Conservation (phyloP, 2,113 vertebrate species). For the Hyaena hyaena region DNA sequence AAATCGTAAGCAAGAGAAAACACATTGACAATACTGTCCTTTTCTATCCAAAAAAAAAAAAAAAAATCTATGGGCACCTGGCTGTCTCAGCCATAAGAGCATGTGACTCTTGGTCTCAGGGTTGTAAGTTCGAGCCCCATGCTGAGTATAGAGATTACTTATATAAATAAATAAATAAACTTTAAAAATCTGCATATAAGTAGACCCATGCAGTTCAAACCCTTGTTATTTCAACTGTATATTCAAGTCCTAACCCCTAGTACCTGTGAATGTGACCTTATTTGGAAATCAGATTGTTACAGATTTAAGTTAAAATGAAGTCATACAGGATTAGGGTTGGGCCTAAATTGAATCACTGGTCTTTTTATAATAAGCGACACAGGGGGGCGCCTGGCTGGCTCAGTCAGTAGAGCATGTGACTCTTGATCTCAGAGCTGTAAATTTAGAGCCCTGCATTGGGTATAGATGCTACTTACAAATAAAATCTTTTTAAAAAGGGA, state of each 20-base stretch:
- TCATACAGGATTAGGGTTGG: background rate
- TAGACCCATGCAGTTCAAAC: no score
- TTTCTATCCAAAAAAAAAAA: background rate
- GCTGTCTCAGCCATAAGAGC: background rate
- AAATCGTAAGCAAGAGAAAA: background rate
- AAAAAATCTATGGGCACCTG: background rate
- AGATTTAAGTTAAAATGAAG: background rate
- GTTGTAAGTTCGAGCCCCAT: background rate
- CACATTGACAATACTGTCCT: background rate
- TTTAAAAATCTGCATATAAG: no score
- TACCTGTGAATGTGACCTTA: no score
- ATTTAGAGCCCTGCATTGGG: no score
- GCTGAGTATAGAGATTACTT: background rate
- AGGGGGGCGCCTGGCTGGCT: background rate
- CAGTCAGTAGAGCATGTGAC: no score
- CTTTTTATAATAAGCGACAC: background rate
- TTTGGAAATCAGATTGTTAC: no score
- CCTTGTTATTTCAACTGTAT: no score
- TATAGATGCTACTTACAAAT: no score
- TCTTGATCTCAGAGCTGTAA: no score
- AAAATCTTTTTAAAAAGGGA: no score
- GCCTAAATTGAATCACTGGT: background rate
- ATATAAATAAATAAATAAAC: background rate
- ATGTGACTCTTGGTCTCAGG: background rate
- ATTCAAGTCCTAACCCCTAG: no score